Evolutionary conservation across 2,888 invertebrate species (phyloP), one percentile per base, ranked within the genome.

Genomic region (Antheraea assamensis): DNA sequence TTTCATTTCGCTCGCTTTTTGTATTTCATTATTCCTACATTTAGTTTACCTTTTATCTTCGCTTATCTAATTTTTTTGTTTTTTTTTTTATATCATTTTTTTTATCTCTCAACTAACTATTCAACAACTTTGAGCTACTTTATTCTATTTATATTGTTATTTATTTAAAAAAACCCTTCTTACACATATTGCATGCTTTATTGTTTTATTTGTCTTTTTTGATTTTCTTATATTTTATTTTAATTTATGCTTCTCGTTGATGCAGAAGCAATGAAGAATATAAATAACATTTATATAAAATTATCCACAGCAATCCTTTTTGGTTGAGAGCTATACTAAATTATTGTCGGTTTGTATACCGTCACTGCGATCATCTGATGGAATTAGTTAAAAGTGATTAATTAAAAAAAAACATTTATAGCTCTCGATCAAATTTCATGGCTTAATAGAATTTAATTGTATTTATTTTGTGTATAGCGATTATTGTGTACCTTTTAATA

Each of bases 281-380:
- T 75, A 73, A 73, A 78, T 75, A 73, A 73, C 76, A 75, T 71
- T 76, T 52, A 72, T 75, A 78, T 73, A 77, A 73, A 80, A 79
- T 82, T 89, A 87, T 88, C 94, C 94, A 94, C 94, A 94, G 90
- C 93, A 94, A 93, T 87, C 84, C 94, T 94, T 93, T 85, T 79
- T 82, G 81, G 83, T 79, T 76, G 80, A 83, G 84, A 87, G 85
- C 85, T 85, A 81, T 76, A 27, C 3, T 64, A 2, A 17, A 64
- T 64, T 30, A 64, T 1, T 68, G 27, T 3, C 61, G 27, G 35
- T 68, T 35, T 13, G 10, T 21, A 68, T 68, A 4, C 35, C 3
- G 1, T 35, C n/a, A 68, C 17, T n/a, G 4, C 2, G 8, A 21
- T 35, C 2, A 66, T 1, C 19, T 19, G 66, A 66, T 66, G 31